Evolutionary conservation across 2,113 vertebrate genomes (phyloP).

Genomic region (Tupaia tana): DNA sequence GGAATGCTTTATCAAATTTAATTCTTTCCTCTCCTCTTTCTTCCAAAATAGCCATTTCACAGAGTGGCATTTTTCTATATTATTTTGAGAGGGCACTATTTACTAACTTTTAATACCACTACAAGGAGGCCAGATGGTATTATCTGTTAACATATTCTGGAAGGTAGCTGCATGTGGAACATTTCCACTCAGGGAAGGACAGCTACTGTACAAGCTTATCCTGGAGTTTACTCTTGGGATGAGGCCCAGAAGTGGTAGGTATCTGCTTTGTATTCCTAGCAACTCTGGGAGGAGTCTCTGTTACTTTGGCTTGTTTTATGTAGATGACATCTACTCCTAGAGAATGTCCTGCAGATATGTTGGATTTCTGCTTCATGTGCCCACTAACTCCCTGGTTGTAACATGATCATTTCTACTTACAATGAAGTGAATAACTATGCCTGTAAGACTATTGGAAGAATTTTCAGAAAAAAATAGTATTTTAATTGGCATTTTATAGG

Average conservation of each 20-base stretch:
- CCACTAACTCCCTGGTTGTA: conserved; percentile 43
- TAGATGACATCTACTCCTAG: background rate
- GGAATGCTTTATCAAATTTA: background rate
- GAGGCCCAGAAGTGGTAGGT: background rate
- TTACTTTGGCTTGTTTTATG: background rate
- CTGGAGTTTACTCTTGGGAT: background rate
- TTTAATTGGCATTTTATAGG: conserved; percentile 20
- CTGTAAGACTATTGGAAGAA: background rate
- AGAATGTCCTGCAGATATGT: background rate
- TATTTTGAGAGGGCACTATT: background rate
- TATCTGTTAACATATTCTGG: background rate
- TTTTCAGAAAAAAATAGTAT: conserved; percentile 61
- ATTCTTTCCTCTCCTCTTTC: background rate
- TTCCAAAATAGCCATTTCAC: background rate
- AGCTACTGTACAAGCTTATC: background rate
- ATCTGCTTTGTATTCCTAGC: background rate
- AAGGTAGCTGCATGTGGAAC: background rate
- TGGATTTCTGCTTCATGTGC: conserved; percentile 58
- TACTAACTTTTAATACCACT: background rate
- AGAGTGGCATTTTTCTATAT: background rate
- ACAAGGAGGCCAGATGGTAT: background rate
- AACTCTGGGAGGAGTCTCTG: background rate
- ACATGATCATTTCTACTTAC: conserved; percentile 25
- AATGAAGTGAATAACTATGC: conserved; percentile 35
- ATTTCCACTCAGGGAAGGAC: background rate